Evolutionary conservation across 2,113 vertebrate genomes (phyloP), one percentile per base, ranked within the genome.

Genomic region (Edolisoma coerulescens): DNA sequence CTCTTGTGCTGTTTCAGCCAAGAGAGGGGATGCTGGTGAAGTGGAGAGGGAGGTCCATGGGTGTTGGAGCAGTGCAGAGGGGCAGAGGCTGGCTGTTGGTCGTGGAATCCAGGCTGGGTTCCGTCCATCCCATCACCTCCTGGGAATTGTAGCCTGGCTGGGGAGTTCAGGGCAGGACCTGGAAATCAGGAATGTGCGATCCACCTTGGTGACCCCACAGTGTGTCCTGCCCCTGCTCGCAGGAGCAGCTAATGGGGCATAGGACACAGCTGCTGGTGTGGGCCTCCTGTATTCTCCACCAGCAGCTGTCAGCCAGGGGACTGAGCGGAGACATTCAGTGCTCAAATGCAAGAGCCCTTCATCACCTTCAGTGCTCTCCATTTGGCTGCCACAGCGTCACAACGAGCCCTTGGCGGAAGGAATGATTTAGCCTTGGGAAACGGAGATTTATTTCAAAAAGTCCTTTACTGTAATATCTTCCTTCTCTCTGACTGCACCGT

Each of bases 71-170:
- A 1, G 49, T 76, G 53, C 57, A 44, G 67, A n/a, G 45, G 10
- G 18, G 8, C 30, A 47, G 39, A 45, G 23, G 9, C 35, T 84
- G 39, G 21, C 24, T 67, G 20, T 28, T 32, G 45, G 41, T 14
- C 21, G 6, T 42, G 61, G 39, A 54, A n/a, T 52, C 87, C 0
- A 0, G 50, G 18, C 37, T 70, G 61, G 18, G 20, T 18, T 70
- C 60, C 75, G 52, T 16, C n/a, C 17, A 17, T 59, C 39, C 35
- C 1, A 5, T 74, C n/a, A 35, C 27, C 53, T 65, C 9, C 15
- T 77, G 80, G 45, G 16, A 49, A 30, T 4, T 53, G 24, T 49
- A 77, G 18, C 17, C 30, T 54, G 22, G 11, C 1, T 50, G 54
- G 33, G 16, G 32, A 74, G 60, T 54, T 78, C 59, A 84, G 20